Evolutionary conservation across 1,140 invertebrate species (phyloP).

Genomic region (Drosophila auraria): DNA sequence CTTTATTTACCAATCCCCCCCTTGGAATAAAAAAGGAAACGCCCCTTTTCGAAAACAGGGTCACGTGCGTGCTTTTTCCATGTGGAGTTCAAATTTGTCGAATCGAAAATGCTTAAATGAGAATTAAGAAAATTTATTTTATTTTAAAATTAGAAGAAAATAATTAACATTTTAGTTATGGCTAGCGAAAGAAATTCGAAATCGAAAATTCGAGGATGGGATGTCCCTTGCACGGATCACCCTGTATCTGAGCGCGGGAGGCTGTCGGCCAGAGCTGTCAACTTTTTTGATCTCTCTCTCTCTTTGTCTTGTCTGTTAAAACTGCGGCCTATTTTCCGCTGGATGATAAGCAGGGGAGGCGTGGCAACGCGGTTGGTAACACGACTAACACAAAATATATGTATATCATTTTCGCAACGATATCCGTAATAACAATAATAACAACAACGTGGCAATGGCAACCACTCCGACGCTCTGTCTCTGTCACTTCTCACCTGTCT

Average conservation of each 20-base stretch:
- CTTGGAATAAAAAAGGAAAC: not conserved
- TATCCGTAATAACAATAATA: conserved; percentile 48
- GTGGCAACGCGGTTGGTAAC: conserved; percentile 24
- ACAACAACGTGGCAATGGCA: conserved; percentile 64
- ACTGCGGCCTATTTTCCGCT: conserved; percentile 14
- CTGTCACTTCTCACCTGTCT: not conserved
- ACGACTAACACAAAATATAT: conserved; percentile 20
- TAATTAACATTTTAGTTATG: no score
- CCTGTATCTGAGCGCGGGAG: conserved; percentile 12
- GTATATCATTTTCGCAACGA: conserved; percentile 20
- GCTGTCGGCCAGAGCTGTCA: conserved; percentile 19
- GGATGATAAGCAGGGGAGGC: not conserved
- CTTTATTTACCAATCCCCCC: not conserved
- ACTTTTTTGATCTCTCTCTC: not conserved
- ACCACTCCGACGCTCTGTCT: conserved; percentile 31
- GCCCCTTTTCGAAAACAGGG: conserved; percentile 15
- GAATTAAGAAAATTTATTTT: not conserved
- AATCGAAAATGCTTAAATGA: not conserved
- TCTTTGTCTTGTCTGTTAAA: not conserved
- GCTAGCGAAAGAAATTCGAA: not conserved
- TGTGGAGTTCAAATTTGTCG: no score
- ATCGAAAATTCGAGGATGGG: not conserved
- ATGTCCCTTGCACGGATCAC: not conserved
- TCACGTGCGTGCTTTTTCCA: not conserved
- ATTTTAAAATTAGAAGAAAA: not conserved